Base-by-base conservation (phyloP, 2,888 invertebrate species). In the Epinotia ramella region DNA sequence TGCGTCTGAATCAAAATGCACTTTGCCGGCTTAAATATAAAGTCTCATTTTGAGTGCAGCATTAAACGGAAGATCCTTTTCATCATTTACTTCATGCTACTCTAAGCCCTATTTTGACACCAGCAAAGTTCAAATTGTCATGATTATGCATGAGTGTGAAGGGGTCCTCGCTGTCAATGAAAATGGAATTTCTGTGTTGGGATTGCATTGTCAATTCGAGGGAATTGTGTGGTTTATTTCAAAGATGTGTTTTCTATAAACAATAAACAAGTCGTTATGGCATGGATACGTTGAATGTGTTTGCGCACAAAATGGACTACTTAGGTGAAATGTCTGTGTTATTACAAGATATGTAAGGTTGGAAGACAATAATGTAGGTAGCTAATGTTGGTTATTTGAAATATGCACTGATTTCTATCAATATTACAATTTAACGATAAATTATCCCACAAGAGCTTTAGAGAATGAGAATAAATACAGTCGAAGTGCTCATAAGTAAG, bases 131-230 rank as follows among this genome's bases (percentile, higher is more conserved):
- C 57, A 68, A 46, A 11, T 24, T 65, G 53, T 24, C 13, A 20
- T 12, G 63, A 57, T 18, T 12, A 66, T 20, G 13, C 24, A 44
- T 40, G 13, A 62, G 56, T 44, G 46, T 59, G n/a, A 73, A 73
- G 70, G 70, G 70, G 46, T 59, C 67, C 56, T 69, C 18, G 63
- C 76, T 72, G 76, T 72, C 72, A 76, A 72, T 76, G 76, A 72
- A 67, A 76, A 76, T 76, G 76, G 71, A 71, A 63, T 76, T 76
- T 76, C 76, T 72, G 62, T 76, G 76, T 76, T 53, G 76, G 72
- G 76, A 76, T 76, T 72, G 76, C 76, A 76, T 76, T 76, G 76
- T 76, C 76, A 67, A 76, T 76, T 66, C 76, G 24, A 46, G 60
- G 53, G 67, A 67, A 76, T 76, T 57, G 76, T 72, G 71, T 74